Evolutionary conservation across 2,888 invertebrate genomes (phyloP).

Genomic region (Herminia tarsipennalis): DNA sequence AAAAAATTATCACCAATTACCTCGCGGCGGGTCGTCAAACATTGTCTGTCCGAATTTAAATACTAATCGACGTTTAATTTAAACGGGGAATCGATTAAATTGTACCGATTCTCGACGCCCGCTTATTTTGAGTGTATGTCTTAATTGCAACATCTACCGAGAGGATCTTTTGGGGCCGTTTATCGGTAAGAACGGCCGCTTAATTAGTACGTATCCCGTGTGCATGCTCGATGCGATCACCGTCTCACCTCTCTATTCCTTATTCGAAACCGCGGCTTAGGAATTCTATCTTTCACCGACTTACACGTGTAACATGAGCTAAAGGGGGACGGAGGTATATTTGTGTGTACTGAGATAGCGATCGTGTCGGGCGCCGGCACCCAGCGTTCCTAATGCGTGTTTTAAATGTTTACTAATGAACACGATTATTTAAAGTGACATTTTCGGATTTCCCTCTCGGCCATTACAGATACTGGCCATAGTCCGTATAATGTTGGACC

Average conservation of each 20-base stretch:
- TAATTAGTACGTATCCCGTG: constrained; percentile 80
- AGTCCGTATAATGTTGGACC: constrained; percentile 26
- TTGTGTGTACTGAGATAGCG: constrained; percentile 63
- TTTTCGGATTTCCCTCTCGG: constrained; percentile 75
- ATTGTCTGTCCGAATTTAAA: constrained; percentile 69
- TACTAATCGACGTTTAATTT: constrained; percentile 68
- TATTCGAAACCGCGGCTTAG: constrained; percentile 49
- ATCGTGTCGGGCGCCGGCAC: constrained; percentile 80
- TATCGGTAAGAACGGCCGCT: constrained; percentile 58
- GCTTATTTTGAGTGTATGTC: constrained; percentile 66
- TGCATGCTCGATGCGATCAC: constrained; percentile 72
- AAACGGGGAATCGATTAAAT: constrained; percentile 66
- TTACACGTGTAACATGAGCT: constrained; percentile 16
- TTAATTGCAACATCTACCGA: constrained; percentile 64
- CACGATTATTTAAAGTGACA: constrained; percentile 84
- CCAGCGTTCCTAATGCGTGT: constrained; percentile 80
- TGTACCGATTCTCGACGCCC: constrained; percentile 59
- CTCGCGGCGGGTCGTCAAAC: constrained; percentile 67
- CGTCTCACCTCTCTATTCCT: constrained; percentile 74
- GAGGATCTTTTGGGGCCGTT: constrained; percentile 50
- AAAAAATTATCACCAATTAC: constrained; percentile 75
- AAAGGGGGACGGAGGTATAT: constrained; percentile 59
- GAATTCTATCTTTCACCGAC: constrained; percentile 51
- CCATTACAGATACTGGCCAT: constrained; percentile 37
- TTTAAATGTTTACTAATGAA: constrained; percentile 85